These are phyloP conservation scores for Sebastiscus tertius DNA, from an alignment of 2,797 vertebrate species.

Conservation along the genomic window DNA sequence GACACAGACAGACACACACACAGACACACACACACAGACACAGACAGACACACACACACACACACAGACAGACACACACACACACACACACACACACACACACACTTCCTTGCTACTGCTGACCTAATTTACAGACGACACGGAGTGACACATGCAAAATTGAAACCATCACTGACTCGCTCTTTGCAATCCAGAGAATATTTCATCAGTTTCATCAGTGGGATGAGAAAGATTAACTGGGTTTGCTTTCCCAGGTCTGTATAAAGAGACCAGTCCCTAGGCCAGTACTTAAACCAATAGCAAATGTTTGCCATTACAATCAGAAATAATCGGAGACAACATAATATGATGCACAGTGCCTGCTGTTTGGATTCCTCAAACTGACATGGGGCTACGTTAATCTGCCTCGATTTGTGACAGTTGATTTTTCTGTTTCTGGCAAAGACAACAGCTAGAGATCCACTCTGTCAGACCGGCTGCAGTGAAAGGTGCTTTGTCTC, in stretches of 20 bases:
- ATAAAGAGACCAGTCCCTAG: background rate
- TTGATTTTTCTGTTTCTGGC: slow-evolving; percentile 10
- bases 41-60: background rate
- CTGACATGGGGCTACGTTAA: background rate
- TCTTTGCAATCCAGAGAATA: slow-evolving; percentile 17
- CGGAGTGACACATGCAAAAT: slow-evolving; percentile 6
- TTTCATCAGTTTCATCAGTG: slow-evolving; percentile 11
- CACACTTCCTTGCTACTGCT: background rate
- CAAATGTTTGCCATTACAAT: slow-evolving; percentile 20
- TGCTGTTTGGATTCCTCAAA: background rate
- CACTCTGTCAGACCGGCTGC: background rate
- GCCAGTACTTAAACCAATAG: background rate
- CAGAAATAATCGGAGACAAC: background rate
- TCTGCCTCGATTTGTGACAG: background rate
- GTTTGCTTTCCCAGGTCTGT: slow-evolving; percentile 14
- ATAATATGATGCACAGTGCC: background rate
- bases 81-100: background rate
- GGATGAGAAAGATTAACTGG: slow-evolving; percentile 8
- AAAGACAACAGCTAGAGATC: slow-evolving; percentile 11
- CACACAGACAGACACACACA: too few relatives aligned
- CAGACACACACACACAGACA: background rate
- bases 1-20: too few relatives aligned
- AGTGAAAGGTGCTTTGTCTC: slow-evolving; percentile 21
- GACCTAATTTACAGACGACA: slow-evolving; percentile 44
- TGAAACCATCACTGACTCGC: slow-evolving; percentile 11